A percentile compares a stretch with the other conserved stretches of the same genome.
phyloP scores from a whole-genome alignment of 2,797 vertebrate species.

The Ctenopoma multispine region DNA sequence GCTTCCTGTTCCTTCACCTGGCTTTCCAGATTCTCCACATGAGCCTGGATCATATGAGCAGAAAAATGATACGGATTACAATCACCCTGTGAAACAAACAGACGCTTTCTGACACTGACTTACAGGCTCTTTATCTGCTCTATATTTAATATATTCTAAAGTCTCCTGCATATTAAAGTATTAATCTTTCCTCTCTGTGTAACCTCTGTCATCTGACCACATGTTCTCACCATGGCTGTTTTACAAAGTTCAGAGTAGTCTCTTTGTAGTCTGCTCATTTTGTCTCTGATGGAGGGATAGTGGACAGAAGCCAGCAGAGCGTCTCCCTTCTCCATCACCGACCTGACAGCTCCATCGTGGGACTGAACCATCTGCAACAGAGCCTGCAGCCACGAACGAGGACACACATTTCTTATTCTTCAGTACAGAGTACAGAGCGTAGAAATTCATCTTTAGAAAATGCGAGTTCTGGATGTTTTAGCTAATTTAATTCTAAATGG shows the following conservation, averaged over 20 bases:
- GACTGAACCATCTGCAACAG: slow-evolving; percentile 92
- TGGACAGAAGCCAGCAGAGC: slow-evolving; percentile 86
- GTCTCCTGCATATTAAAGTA: no score
- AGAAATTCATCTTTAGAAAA: not conserved
- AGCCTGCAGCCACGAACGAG: slow-evolving; percentile 80
- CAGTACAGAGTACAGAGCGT: not conserved
- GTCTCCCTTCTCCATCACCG: slow-evolving; percentile 93
- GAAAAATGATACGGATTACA: not conserved
- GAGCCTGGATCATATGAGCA: slow-evolving; percentile 76
- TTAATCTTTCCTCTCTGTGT: not conserved
- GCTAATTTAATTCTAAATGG: not conserved
- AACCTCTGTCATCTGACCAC: not conserved
- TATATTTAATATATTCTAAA: not conserved
- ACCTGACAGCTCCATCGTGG: slow-evolving; percentile 90
- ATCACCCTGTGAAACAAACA: not conserved
- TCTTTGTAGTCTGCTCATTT: slow-evolving; percentile 87
- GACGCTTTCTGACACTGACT: not conserved
- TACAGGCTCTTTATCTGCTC: no score
- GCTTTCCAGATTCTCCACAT: slow-evolving; percentile 85
- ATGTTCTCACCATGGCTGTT: slow-evolving; percentile 84
- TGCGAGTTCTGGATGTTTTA: not conserved
- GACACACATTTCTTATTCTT: not conserved
- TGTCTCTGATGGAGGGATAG: slow-evolving; percentile 87
- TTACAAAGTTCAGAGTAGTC: slow-evolving; percentile 90
- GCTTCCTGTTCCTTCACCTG: slow-evolving; percentile 94